phyloP scores from a whole-genome alignment of 1,140 invertebrate genomes.

The Zaprionus ghesquierei region DNA sequence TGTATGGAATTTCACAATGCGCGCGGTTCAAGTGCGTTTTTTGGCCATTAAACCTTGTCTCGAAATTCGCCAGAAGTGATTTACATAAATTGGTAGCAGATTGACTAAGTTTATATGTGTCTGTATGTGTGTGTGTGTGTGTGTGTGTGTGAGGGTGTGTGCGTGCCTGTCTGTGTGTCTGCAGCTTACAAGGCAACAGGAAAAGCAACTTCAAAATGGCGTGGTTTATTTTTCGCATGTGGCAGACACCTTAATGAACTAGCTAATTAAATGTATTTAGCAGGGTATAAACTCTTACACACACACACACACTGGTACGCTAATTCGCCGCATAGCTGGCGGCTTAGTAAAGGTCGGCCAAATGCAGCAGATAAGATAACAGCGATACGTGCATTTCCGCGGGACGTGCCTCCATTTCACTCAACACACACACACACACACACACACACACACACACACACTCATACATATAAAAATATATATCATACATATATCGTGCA shows the following conservation, averaged over 20 bases:
- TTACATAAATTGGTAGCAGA: conserved; percentile 44
- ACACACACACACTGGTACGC: not conserved
- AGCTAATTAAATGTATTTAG: conserved; percentile 40
- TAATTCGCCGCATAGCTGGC: conserved; percentile 5
- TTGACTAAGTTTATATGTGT: not conserved
- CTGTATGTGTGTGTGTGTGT: not conserved
- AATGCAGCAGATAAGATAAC: conserved; percentile 54
- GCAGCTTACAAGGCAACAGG: conserved; percentile 28
- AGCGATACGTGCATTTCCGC: conserved; percentile 44
- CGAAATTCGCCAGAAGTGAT: conserved; percentile 25
- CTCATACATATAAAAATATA: not conserved
- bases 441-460: not conserved
- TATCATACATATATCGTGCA: not conserved
- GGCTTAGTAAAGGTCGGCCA: conserved; percentile 26
- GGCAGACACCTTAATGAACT: conserved; percentile 39
- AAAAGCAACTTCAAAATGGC: conserved; percentile 22
- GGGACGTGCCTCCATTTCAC: conserved; percentile 67
- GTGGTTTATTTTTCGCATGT: conserved; percentile 9
- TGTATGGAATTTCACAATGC: conserved; percentile 41
- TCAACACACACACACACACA: not conserved
- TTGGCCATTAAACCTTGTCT: conserved; percentile 50
- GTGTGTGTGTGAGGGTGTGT: not conserved
- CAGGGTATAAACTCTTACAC: conserved; percentile 4
- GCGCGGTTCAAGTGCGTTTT: conserved; percentile 69
- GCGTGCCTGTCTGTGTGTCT: not conserved